Conservation (phyloP, 2,888 invertebrate species). For the Liposcelis brunnea region DNA sequence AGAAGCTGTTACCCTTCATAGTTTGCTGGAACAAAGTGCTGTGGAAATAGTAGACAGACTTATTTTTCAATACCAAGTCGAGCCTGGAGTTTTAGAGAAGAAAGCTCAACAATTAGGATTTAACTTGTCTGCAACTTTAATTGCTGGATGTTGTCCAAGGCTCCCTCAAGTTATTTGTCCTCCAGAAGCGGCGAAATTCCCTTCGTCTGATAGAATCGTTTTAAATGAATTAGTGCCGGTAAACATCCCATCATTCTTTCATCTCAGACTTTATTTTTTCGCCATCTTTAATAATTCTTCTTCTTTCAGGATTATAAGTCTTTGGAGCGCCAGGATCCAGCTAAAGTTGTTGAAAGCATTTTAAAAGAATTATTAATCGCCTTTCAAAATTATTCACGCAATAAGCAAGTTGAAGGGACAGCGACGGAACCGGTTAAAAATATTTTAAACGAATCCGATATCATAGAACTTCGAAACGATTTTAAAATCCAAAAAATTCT, state of each 20-base stretch:
- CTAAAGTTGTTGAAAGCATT: too few species aligned
- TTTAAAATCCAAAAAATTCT: conserved; percentile 19
- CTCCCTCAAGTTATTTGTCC: conserved; percentile 24
- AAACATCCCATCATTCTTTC: too few species aligned
- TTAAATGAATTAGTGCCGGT: conserved; percentile 22
- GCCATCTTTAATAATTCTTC: too few species aligned
- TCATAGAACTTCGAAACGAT: conserved; percentile 9
- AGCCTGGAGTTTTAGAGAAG: conserved; percentile 48
- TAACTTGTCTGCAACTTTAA: conserved; percentile 51
- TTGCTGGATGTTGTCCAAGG: conserved; percentile 53
- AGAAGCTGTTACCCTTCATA: conserved; percentile 1
- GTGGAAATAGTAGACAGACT: conserved; percentile 45
- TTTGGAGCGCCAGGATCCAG: too few species aligned
- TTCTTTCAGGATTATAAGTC: neutral
- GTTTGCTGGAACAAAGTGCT: conserved; percentile 32
- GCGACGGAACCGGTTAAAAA: too few species aligned
- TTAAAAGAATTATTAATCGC: too few species aligned
- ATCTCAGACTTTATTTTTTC: too few species aligned
- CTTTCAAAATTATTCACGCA: too few species aligned
- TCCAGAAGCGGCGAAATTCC: conserved; percentile 10
- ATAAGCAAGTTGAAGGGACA: too few species aligned
- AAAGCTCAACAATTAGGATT: conserved; percentile 51
- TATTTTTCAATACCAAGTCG: conserved; percentile 46
- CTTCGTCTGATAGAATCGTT: conserved; percentile 19
- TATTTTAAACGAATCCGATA: too few species aligned